Evolutionary conservation across 2,888 invertebrate species (phyloP).

Genomic region (Amphipyra berbera): DNA sequence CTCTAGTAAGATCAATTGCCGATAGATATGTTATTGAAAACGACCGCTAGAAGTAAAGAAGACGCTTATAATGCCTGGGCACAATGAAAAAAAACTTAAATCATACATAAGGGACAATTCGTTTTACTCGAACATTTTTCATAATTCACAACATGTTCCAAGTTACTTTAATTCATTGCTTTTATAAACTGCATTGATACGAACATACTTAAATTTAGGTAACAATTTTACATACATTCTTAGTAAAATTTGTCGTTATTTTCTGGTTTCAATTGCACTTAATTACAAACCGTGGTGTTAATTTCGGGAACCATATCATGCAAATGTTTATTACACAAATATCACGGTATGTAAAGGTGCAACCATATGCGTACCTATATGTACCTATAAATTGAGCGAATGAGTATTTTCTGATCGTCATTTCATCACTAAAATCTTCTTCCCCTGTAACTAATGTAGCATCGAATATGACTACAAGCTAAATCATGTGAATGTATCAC

Average conservation of each 20-base stretch:
- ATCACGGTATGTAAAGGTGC: constrained; percentile 5
- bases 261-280: not conserved
- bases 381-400: constrained; percentile 16
- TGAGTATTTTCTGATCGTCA: constrained; percentile 41
- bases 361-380: not conserved
- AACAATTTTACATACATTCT: not conserved
- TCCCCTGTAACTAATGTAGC: not conserved
- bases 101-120: too few relatives aligned
- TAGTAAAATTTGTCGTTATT: too few relatives aligned
- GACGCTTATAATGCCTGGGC: not conserved
- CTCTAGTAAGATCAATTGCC: too few relatives aligned
- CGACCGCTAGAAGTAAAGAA: not conserved
- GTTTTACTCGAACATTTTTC: not conserved
- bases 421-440: constrained; percentile 7
- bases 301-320: constrained; percentile 9
- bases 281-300: constrained; percentile 4
- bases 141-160: not conserved
- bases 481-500: constrained; percentile 19
- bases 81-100: not conserved
- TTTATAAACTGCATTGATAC: not conserved
- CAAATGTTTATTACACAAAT: not conserved
- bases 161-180: not conserved
- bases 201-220: not conserved
- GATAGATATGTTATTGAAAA: too few relatives aligned
- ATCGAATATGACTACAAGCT: constrained; percentile 6